Evolutionary conservation across 2,888 invertebrate genomes (phyloP).

Genomic region (Eremobia ochroleuca): DNA sequence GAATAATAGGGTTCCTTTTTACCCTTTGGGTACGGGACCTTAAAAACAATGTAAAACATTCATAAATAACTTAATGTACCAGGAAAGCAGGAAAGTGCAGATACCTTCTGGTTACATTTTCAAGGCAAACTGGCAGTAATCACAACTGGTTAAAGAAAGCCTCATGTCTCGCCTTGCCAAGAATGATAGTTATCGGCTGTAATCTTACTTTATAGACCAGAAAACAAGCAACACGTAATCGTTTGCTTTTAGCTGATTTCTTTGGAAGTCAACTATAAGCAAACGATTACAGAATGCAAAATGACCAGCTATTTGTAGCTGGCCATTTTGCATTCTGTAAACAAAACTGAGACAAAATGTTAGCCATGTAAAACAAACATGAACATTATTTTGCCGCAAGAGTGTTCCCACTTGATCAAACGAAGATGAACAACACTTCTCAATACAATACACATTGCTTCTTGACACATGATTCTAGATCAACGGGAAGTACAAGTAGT

Average conservation of each 20-base stretch:
- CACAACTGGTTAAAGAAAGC: constrained; percentile 27
- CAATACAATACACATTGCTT: too few species aligned
- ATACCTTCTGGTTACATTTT: background rate
- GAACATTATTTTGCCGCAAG: background rate
- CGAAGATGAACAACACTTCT: background rate
- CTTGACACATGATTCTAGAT: too few species aligned
- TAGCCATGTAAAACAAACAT: background rate
- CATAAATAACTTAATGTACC: too few species aligned
- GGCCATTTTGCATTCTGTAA: background rate
- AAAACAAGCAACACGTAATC: constrained; percentile 7
- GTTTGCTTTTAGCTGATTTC: constrained; percentile 1
- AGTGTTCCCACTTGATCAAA: background rate
- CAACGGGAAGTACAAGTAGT: too few species aligned
- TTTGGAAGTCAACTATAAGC: too few species aligned
- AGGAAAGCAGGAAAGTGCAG: constrained; percentile 10
- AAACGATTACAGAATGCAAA: too few species aligned
- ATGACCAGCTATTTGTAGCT: too few species aligned
- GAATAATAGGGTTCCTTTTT: too few species aligned
- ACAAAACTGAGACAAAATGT: background rate
- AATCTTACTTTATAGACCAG: constrained; percentile 14
- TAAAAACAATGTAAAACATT: too few species aligned
- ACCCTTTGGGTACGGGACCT: too few species aligned
- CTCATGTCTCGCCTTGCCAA: background rate
- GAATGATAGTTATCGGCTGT: constrained; percentile 10
- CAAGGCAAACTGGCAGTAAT: constrained; percentile 42